Percentiles rank a stretch among this genome's conserved stretches.
phyloP scores from a whole-genome alignment of 2,797 vertebrate species.

The Acanthornis magna region DNA sequence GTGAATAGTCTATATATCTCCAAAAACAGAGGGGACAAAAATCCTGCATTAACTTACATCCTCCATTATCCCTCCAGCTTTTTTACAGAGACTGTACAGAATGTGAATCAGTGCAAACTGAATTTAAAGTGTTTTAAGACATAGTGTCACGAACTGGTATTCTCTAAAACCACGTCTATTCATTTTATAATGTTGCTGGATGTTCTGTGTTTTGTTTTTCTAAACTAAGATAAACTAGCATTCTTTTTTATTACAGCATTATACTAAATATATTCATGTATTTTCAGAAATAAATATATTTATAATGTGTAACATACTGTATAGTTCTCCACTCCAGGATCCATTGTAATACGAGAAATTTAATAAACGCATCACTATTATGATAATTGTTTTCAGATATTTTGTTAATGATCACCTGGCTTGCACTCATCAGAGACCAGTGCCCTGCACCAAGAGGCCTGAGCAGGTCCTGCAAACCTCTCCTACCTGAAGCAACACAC shows the following conservation, averaged over 20 bases:
- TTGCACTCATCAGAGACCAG: background rate
- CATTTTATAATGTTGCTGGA: background rate
- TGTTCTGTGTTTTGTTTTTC: background rate
- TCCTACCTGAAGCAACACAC: conserved; percentile 64
- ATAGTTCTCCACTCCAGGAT: background rate
- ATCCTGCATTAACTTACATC: background rate
- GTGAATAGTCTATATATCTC: conserved; percentile 60
- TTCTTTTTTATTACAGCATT: conserved; percentile 14
- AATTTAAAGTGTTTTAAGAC: background rate
- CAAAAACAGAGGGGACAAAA: background rate
- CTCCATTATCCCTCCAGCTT: background rate
- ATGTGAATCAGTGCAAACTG: conserved; percentile 18
- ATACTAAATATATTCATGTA: conserved; percentile 22
- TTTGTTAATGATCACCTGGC: background rate
- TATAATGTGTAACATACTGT: conserved; percentile 60
- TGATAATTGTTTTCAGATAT: background rate
- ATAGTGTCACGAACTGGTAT: background rate
- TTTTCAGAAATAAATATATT: conserved; percentile 55
- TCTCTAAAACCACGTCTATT: background rate
- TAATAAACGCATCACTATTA: conserved; percentile 31
- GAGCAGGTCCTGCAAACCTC: background rate
- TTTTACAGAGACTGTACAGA: background rate
- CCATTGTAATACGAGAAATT: conserved; percentile 5
- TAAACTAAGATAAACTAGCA: background rate
- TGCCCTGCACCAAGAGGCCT: too few species aligned